A percentile compares a stretch with the other conserved stretches of the same genome.
These are phyloP conservation scores for Pomacea canaliculata DNA, from an alignment of 2,888 invertebrate species.

Conservation along the genomic window DNA sequence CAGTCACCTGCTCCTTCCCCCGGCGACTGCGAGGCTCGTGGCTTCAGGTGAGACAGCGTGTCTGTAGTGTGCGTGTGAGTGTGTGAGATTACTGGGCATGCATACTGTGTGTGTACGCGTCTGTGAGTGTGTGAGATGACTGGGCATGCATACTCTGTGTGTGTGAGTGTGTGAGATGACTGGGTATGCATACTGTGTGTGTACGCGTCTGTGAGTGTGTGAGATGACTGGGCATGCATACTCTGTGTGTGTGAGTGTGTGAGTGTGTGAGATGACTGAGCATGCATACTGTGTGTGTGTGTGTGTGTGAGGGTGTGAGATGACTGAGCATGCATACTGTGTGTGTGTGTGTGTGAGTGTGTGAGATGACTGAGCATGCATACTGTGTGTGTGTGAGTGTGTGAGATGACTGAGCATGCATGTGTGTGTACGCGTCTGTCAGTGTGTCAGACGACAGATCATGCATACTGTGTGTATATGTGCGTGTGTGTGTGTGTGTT, in stretches of 20 bases:
- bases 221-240: too few species aligned
- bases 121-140: neutral
- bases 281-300: slow-evolving; percentile 34
- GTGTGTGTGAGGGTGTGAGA: neutral
- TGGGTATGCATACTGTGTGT: neutral
- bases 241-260: slow-evolving; percentile 39
- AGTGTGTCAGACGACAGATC: neutral
- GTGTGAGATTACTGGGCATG: too few species aligned
- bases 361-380: too few species aligned
- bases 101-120: slow-evolving; percentile 35
- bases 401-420: too few species aligned
- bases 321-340: too few species aligned
- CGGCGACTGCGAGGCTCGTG: slow-evolving; percentile 43
- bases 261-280: too few species aligned
- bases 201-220: slow-evolving; percentile 24
- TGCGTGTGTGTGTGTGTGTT: too few species aligned
- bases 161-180: too few species aligned
- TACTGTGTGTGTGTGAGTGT: slow-evolving; percentile 21
- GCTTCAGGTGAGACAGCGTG: slow-evolving; percentile 37
- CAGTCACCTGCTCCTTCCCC: slow-evolving; percentile 49
- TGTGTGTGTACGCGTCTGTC: slow-evolving; percentile 34
- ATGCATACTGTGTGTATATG: too few species aligned
- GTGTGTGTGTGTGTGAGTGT: too few species aligned
- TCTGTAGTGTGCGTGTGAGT: slow-evolving; percentile 25
- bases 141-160: too few species aligned